Conservation (phyloP, 2,888 invertebrate genomes). For the Acrobasis suavella region DNA sequence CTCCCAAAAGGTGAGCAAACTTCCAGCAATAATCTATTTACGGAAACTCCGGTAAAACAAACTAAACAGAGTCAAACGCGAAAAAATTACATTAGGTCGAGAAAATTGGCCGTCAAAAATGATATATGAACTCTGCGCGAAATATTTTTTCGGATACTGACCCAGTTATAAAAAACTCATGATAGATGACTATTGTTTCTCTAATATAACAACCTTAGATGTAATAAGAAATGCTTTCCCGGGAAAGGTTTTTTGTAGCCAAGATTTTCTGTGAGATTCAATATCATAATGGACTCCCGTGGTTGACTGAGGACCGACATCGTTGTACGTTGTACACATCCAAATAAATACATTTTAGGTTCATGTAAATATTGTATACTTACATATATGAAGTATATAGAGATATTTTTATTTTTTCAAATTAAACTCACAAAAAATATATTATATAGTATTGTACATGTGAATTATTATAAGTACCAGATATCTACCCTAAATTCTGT, state of each 20-base stretch:
- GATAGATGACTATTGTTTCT: slow-evolving; percentile 55
- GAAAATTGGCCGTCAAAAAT: slow-evolving; percentile 71
- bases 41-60: slow-evolving; percentile 21
- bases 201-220: slow-evolving; percentile 34
- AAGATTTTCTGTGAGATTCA: slow-evolving; percentile 42
- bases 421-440: too few species aligned
- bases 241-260: slow-evolving; percentile 30
- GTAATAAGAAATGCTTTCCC: slow-evolving; percentile 30
- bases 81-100: slow-evolving; percentile 55
- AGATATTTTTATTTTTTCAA: too few species aligned
- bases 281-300: slow-evolving; percentile 44
- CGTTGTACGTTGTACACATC: slow-evolving; percentile 20
- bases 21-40: slow-evolving; percentile 11
- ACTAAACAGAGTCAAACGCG: slow-evolving; percentile 33
- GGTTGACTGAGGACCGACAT: slow-evolving; percentile 38
- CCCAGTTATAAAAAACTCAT: slow-evolving; percentile 56
- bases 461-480: too few species aligned
- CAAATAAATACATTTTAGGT: background rate
- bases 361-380: too few species aligned
- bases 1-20: slow-evolving; percentile 15
- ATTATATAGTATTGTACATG: too few species aligned
- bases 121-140: slow-evolving; percentile 66
- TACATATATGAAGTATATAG: too few species aligned
- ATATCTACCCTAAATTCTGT: too few species aligned
- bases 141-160: slow-evolving; percentile 49